Percentiles rank a stretch among this genome's conserved stretches.
Evolutionary conservation across 2,797 vertebrate genomes (phyloP).

Genomic region (Garrulus glandarius): DNA sequence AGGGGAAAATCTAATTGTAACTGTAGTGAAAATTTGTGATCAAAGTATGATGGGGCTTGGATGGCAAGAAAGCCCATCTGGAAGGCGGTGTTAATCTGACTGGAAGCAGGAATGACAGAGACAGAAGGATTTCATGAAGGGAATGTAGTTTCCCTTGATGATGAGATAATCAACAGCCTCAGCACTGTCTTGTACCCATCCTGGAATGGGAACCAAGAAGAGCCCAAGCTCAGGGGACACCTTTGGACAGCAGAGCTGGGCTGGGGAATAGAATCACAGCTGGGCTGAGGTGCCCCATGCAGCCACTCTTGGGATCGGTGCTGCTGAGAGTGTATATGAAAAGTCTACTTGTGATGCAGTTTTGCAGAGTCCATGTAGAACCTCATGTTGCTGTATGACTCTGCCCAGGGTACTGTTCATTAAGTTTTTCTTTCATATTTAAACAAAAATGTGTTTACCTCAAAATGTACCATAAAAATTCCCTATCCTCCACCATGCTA

Average conservation of each 20-base stretch:
- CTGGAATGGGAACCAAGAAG: neutral
- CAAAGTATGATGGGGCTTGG: neutral
- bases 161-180: neutral
- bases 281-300: neutral
- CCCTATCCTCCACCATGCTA: neutral
- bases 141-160: neutral
- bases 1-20: neutral
- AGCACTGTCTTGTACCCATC: neutral
- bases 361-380: neutral
- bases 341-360: neutral
- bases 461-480: neutral
- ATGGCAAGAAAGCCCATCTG: neutral
- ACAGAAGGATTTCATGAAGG: neutral
- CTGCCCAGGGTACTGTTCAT: neutral
- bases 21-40: neutral
- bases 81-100: neutral
- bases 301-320: accelerated
- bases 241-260: neutral
- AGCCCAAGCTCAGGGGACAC: neutral
- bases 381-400: neutral
- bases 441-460: neutral
- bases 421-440: neutral
- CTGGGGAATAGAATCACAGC: neutral
- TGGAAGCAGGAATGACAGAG: neutral
- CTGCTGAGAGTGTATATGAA: accelerated